Evolutionary conservation across 2,113 vertebrate species (phyloP).

Genomic region (Trogon surrucura): DNA sequence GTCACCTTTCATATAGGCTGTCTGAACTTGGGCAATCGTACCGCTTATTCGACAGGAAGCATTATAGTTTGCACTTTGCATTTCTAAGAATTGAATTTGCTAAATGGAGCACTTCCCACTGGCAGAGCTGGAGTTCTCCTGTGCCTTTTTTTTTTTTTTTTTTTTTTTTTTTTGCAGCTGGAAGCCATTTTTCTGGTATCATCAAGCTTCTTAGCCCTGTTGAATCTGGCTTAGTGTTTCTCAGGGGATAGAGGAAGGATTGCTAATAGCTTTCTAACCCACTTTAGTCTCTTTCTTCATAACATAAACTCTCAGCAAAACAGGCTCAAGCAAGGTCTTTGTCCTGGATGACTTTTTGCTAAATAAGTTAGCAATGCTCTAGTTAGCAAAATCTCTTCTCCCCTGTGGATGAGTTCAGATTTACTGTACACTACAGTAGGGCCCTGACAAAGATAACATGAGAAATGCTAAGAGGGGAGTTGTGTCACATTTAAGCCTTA

Average conservation of each 20-base stretch:
- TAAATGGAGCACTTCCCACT: conserved; percentile 48
- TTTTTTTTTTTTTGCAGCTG: background rate
- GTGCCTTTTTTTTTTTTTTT: background rate
- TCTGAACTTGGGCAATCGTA: background rate
- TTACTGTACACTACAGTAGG: background rate
- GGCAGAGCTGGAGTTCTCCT: background rate
- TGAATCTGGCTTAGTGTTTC: conserved; percentile 44
- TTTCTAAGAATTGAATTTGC: conserved; percentile 29
- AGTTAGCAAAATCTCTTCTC: conserved; percentile 29
- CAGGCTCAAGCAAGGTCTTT: background rate
- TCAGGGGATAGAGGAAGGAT: conserved; percentile 17
- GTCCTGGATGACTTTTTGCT: conserved; percentile 59
- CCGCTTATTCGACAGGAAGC: background rate
- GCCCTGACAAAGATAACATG: background rate
- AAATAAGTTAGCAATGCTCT: conserved; percentile 46
- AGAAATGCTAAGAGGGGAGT: background rate
- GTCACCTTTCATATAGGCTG: background rate
- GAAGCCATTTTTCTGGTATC: conserved; percentile 34
- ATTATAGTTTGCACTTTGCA: background rate
- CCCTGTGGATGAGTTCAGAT: background rate
- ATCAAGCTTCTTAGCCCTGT: conserved; percentile 12
- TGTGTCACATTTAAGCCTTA: background rate
- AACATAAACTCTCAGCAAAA: conserved; percentile 5
- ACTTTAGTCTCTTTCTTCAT: conserved; percentile 5
- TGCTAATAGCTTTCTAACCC: conserved; percentile 25